phyloP scores from a whole-genome alignment of 2,797 vertebrate species.

The Remorina albescens region DNA sequence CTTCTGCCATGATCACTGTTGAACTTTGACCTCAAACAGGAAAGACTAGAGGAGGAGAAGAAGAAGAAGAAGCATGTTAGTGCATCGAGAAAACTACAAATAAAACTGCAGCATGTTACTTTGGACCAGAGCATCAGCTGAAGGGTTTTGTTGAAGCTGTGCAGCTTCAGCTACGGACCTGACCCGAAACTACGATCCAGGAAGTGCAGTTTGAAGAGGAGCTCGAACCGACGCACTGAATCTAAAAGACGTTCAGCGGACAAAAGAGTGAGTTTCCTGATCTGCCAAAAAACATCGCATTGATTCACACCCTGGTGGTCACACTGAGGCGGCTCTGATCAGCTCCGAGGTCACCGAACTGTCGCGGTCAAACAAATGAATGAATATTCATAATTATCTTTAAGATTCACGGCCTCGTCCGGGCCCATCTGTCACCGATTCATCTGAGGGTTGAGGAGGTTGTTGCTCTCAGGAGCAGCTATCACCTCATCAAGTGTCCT shows the following conservation, averaged over 20 bases:
- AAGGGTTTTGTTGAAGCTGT: too few species aligned
- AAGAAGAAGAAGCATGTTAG: constrained; percentile 25
- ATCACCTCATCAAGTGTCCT: constrained; percentile 16
- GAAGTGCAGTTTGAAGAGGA: background rate
- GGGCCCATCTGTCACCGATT: background rate
- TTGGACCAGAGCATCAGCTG: background rate
- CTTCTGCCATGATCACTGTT: constrained; percentile 91
- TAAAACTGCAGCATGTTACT: background rate
- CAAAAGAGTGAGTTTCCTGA: background rate
- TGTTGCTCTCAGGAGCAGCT: background rate
- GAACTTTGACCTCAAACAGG: constrained; percentile 68
- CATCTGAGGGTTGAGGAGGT: background rate
- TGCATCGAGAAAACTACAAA: background rate
- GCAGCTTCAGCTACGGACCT: background rate
- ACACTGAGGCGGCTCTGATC: too few species aligned
- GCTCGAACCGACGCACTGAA: background rate
- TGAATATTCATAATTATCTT: background rate
- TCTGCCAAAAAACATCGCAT: background rate
- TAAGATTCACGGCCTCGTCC: background rate
- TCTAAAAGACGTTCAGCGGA: background rate
- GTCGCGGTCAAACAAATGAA: constrained; percentile 1
- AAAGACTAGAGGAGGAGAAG: constrained; percentile 38
- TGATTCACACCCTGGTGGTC: too few species aligned
- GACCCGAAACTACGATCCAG: background rate
- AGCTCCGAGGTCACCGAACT: too few species aligned